phyloP scores from a whole-genome alignment of 2,797 vertebrate species.

The Epinephelus malabaricus region DNA sequence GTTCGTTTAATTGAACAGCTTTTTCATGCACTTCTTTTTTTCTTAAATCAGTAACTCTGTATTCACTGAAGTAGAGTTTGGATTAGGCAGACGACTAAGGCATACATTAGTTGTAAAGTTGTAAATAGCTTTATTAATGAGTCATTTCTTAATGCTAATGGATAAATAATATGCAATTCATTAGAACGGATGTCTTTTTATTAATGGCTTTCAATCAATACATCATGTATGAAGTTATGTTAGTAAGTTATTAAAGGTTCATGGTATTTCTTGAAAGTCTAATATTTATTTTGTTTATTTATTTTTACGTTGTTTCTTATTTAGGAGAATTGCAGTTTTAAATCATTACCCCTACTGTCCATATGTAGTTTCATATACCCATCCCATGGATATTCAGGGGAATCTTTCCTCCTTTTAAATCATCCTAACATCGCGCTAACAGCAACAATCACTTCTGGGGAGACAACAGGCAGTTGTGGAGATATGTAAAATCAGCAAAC shows the following conservation, averaged over 20 bases:
- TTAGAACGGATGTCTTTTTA: no score
- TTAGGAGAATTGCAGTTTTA: no score
- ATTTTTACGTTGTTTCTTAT: background rate
- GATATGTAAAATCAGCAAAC: no score
- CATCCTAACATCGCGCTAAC: no score
- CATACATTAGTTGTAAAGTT: background rate
- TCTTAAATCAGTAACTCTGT: conserved; percentile 2
- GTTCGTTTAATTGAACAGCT: conserved; percentile 26
- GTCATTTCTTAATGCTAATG: background rate
- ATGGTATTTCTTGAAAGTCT: background rate
- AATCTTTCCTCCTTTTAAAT: background rate
- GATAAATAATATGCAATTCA: no score
- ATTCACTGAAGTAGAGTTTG: background rate
- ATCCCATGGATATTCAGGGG: no score
- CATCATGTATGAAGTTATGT: no score
- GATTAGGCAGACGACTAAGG: background rate
- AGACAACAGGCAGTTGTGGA: no score
- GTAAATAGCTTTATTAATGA: background rate
- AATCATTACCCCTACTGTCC: no score
- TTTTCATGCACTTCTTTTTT: background rate
- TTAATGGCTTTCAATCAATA: no score
- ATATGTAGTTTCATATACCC: no score
- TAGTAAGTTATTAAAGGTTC: background rate
- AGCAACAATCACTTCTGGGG: no score
- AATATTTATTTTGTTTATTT: background rate